Evolutionary conservation across 1,140 invertebrate genomes (phyloP), one percentile per base, ranked within the genome.

Genomic region (Bombus breviceps): DNA sequence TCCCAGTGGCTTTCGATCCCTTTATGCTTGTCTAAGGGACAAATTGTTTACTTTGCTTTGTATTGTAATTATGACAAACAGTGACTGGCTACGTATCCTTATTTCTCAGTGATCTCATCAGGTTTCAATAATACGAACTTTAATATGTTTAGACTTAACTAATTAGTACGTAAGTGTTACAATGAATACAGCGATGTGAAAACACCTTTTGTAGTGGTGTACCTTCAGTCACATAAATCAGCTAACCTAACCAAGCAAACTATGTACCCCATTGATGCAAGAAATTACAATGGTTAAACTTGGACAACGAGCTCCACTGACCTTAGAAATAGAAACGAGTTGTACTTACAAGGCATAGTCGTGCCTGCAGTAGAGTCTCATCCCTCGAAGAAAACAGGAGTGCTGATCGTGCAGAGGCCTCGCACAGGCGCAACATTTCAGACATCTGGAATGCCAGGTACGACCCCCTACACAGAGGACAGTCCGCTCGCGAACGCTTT

Each of bases 401-500:
- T 94, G 94, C 85, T 95, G 94, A 86, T 95, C 95, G 81, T 95
- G 94, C 72, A 95, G 87, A 32, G 94, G 93, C 72, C 93, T 91
- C 6, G 92, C 92, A 86, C 95, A 95, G 43, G 93, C 92, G 84
- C 93, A 95, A 84, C 95, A 95, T 91, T 93, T 95, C 28, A 95
- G 89, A 88, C 95, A 95, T 85, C 93, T 94, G 34, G 94, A 94
- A 81, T 95, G 95, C 94, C 94, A 95, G 57, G 92, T 95, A 82
- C 94, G 93, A 78, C 94, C 94, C 71, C 95, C 95, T 47, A 95
- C 95, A 81, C 94, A 95, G 47, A 95, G 86, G 47, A 95, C 92
- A 71, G 92, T 95, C 41, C 94, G 93, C 75, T 95, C 95, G 62
- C 92, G 92, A 15, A 95, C 93, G 68, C 92, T 92, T 91, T 94